phyloP scores from a whole-genome alignment of 2,113 vertebrate genomes.

The Campylorhamphus procurvoides region DNA sequence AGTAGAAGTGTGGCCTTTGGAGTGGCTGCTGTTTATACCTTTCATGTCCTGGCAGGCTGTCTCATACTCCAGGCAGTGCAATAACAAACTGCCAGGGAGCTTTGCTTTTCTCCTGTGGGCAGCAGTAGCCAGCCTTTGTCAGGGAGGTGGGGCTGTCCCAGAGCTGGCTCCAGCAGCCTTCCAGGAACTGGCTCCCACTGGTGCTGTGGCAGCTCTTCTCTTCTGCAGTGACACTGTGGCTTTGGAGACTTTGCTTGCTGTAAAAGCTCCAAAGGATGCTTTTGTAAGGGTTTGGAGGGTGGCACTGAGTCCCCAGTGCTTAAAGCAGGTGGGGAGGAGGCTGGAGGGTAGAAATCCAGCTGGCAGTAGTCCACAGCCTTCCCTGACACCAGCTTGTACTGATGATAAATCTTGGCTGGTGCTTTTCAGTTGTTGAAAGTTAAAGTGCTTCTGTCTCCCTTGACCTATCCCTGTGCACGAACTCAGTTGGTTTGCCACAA shows the following conservation, averaged over 20 bases:
- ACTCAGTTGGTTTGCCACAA: accelerated
- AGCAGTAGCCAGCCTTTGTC: background rate
- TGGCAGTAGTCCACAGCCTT: background rate
- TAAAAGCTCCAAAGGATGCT: background rate
- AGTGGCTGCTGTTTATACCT: background rate
- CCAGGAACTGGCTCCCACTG: background rate
- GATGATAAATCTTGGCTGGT: background rate
- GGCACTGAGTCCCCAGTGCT: background rate
- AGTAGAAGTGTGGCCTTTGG: background rate
- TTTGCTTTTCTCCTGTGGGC: background rate
- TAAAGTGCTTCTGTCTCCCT: background rate
- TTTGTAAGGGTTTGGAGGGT: background rate
- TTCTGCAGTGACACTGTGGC: background rate
- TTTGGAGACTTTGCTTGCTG: background rate
- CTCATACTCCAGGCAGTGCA: background rate
- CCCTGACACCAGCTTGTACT: background rate
- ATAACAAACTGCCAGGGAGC: background rate
- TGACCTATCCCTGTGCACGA: background rate
- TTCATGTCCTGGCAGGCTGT: background rate
- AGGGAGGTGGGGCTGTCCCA: background rate
- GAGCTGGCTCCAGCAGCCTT: background rate
- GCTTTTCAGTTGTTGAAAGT: background rate
- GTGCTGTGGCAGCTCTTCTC: background rate
- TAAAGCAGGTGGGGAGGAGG: background rate
- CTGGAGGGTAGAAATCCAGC: background rate